Evolutionary conservation across 2,888 invertebrate species (phyloP).

Genomic region (Empis stercorea): DNA sequence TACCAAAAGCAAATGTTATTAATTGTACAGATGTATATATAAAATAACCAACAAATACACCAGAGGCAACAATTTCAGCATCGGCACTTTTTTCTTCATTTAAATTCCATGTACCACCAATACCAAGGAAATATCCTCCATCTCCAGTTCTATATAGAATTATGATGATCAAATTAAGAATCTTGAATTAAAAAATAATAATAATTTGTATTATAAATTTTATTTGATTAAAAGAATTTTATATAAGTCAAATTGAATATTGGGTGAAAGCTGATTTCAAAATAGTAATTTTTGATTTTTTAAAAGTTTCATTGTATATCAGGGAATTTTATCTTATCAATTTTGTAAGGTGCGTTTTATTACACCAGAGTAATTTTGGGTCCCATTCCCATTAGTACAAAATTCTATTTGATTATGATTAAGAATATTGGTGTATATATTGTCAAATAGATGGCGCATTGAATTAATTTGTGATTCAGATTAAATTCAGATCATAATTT

Average conservation of each 20-base stretch:
- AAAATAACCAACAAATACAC: constrained; percentile 74
- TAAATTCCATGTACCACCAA: constrained; percentile 81
- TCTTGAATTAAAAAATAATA: constrained; percentile 48
- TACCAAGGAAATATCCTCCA: constrained; percentile 71
- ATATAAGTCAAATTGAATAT: too few relatives aligned
- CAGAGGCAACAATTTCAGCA: constrained; percentile 77
- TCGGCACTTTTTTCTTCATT: constrained; percentile 81
- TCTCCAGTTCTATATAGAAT: constrained; percentile 72
- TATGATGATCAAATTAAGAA: constrained; percentile 67
- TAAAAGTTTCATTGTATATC: too few relatives aligned
- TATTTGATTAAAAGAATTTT: too few relatives aligned
- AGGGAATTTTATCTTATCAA: too few relatives aligned
- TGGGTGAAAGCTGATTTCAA: too few relatives aligned
- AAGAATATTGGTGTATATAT: too few relatives aligned
- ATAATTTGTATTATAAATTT: not conserved
- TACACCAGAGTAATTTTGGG: too few relatives aligned
- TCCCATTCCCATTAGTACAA: too few relatives aligned
- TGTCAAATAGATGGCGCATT: not conserved
- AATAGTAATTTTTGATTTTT: too few relatives aligned
- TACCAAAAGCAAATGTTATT: constrained; percentile 62
- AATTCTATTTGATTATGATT: too few relatives aligned
- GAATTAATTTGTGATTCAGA: not conserved
- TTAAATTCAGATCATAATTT: too few relatives aligned
- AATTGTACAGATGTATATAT: constrained; percentile 69
- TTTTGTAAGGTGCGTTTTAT: too few relatives aligned